Evolutionary conservation across 2,797 vertebrate genomes (phyloP), one percentile per base, ranked within the genome.

Genomic region (Malurus leucopterus): DNA sequence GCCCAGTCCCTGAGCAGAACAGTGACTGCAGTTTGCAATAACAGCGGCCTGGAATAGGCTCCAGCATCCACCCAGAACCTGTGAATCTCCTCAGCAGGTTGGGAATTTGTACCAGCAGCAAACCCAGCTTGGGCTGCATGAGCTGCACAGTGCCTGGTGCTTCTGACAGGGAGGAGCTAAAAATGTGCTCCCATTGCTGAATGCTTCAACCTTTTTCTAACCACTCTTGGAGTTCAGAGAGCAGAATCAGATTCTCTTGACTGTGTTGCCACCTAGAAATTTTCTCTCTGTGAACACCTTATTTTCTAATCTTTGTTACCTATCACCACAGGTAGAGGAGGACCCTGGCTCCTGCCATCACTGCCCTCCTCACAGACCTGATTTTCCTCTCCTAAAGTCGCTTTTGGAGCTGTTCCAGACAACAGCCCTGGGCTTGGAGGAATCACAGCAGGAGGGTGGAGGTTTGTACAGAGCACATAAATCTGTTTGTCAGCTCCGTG

Each of bases 351-450:
- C 23, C 44, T 78, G 38, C 51, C 10, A 4, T 40, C 4, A 0
- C n/a, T 72, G 59, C 55, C 15, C 34, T 21, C 14, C 17, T 65
- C 55, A 26, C 2, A 2, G 7, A 22, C 63, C 32, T 24, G 1
- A 9, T 49, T 75, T 49, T 36, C 19, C 38, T 49, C 17, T 63
- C 50, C 30, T 5, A 5, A 16, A 69, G 86, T 29, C 9, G 10
- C 20, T 86, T 59, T 59, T 84, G 91, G 84, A 82, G 46, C 40
- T 64, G 46, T 24, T 91, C 70, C 70, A 73, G 70, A 7, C 13
- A 81, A 46, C 63, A 87, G 63, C 55, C 83, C 15, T 54, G 0
- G 0, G 26, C 65, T 30, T 68, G 68, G 53, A 55, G 36, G 40
- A 86, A 36, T 78, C 55, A 17, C 6, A 0, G 8, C 14, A 8